Base-by-base conservation (phyloP, 2,888 invertebrate species). In the Mactromeris polynyma region DNA sequence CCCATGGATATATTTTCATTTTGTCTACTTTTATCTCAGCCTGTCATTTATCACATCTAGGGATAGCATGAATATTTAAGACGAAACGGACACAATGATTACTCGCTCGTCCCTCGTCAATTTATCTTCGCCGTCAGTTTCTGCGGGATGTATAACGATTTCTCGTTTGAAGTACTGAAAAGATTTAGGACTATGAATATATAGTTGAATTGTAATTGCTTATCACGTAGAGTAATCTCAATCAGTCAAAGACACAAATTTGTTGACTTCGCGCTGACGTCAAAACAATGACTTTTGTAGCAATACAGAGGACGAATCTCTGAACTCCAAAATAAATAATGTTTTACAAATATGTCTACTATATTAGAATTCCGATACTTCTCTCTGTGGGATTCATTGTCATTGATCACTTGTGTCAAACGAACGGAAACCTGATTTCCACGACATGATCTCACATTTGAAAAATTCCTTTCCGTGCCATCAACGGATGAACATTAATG, bases 111-210 rank as follows among this genome's bases (percentile, higher is more conserved):
- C 73, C 73, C 73, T 73, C 17, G 73, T 11, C 73, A 73, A 73
- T 73, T 73, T 73, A 73, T 73, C 11, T 73, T 33, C 73, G 73
- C 73, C 36, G 73, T 73, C 36, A 36, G 31, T 73, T 73, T 73
- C 73, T 3, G 14, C 26, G 36, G 36, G 58, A 11, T 26, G 36
- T 36, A 73, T 73, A 73, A 9, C 36, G 36, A 36, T 73, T 73
- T 73, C 33, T 73, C 36, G 33, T 36, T 17, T 33, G 0, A 33
- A 31, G 19, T 36, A 33, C 11, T 33, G 11, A 73, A 33, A 14
- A 73, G 73, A 73, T 73, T 73, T 73, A 73, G 73, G 1, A 3
- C 73, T 73, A 73, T 73, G 73, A 26, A 73, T 73, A 73, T 73
- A 36, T 19, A 36, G 73, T 73, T 33, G 26, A 73, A 73, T 19